These are phyloP conservation scores for Mystacides longicornis DNA, from an alignment of 2,888 invertebrate genomes.

Conservation along the genomic window DNA sequence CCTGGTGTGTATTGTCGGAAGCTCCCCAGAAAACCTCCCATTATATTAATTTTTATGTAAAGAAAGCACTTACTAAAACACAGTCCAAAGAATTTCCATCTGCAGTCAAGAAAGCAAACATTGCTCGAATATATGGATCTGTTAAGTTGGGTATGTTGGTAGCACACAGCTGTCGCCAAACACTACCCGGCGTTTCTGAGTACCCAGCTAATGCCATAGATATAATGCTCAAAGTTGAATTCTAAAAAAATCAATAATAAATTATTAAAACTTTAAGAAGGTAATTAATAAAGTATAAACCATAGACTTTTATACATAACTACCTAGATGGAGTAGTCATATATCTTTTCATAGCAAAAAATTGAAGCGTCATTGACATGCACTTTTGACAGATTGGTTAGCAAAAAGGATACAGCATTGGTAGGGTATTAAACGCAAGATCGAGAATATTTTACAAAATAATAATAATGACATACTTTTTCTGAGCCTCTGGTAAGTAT, in stretches of 20 bases:
- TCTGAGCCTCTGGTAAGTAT: constrained; percentile 70
- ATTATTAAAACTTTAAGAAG: background rate
- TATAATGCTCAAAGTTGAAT: constrained; percentile 22
- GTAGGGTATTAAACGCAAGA: no score
- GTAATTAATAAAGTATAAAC: no score
- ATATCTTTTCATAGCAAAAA: no score
- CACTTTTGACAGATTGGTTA: no score
- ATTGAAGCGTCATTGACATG: no score
- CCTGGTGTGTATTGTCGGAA: no score
- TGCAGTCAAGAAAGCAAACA: constrained; percentile 84
- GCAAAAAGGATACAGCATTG: no score
- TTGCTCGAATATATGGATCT: constrained; percentile 86
- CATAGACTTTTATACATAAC: no score
- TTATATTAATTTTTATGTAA: background rate
- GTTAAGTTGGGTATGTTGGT: constrained; percentile 67
- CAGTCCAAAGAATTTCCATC: constrained; percentile 68
- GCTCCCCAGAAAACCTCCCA: no score
- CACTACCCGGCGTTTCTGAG: constrained; percentile 71
- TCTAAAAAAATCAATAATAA: background rate
- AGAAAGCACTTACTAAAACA: constrained; percentile 55
- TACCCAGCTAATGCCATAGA: constrained; percentile 66
- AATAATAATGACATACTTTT: constrained; percentile 27
- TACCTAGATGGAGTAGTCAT: no score
- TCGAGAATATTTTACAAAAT: no score
- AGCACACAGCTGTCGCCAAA: constrained; percentile 72